A percentile compares a stretch with the other conserved stretches of the same genome.
These are phyloP conservation scores for Cylloceria caligata DNA, from an alignment of 2,888 invertebrate species.

Conservation along the genomic window DNA sequence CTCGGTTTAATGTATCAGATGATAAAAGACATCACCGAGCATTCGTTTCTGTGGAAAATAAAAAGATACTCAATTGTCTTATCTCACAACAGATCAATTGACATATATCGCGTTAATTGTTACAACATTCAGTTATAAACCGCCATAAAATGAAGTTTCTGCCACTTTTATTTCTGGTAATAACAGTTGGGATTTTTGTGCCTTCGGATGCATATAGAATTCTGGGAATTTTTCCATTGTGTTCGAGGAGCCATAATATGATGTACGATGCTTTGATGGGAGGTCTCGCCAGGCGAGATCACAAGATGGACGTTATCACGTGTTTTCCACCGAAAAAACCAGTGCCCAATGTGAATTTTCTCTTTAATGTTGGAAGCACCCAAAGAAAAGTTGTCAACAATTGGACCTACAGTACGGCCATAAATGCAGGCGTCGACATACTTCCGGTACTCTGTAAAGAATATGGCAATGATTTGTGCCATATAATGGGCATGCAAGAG, in stretches of 20 bases:
- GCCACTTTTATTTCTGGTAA: constrained; percentile 17
- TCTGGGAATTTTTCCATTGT: constrained; percentile 84
- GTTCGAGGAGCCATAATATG: constrained; percentile 85
- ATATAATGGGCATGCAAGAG: constrained; percentile 58
- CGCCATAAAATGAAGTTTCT: constrained; percentile 22
- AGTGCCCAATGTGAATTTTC: constrained; percentile 71
- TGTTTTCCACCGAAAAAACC: constrained; percentile 77
- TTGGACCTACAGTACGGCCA: constrained; percentile 57
- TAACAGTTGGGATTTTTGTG: constrained; percentile 63
- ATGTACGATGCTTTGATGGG: constrained; percentile 84
- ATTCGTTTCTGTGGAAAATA: background rate
- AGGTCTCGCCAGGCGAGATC: constrained; percentile 85
- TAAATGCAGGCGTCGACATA: constrained; percentile 70
- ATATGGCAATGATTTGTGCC: constrained; percentile 68
- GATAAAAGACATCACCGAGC: background rate
- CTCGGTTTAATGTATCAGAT: background rate
- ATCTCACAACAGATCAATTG: no score
- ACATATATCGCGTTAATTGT: background rate
- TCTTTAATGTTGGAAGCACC: constrained; percentile 65
- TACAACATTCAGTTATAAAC: background rate
- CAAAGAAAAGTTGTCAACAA: constrained; percentile 58
- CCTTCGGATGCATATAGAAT: constrained; percentile 81
- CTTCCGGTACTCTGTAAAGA: constrained; percentile 48
- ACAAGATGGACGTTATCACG: constrained; percentile 84
- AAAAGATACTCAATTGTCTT: no score